phyloP scores from a whole-genome alignment of 1,140 invertebrate species.

The honey bee (Apis mellifera) region Amel_HAv3.1 CM009946.2:1475001-1475500 shows the following conservation, averaged over 20 bases:
- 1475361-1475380: background rate
- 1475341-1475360: too few species aligned
- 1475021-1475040: conserved; percentile 84
- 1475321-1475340: background rate
- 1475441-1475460: conserved; percentile 86
- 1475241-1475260: too few species aligned
- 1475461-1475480: conserved; percentile 79
- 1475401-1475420: conserved; percentile 85
- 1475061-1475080: too few species aligned
- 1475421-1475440: conserved; percentile 88
- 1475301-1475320: background rate
- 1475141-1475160: background rate
- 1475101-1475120: background rate
- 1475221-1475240: too few species aligned
- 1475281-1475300: background rate
- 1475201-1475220: too few species aligned
- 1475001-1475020: conserved; percentile 87
- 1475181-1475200: background rate
- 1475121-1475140: background rate
- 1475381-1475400: background rate
- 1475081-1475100: conserved; percentile 19
- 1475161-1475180: conserved; percentile 10
- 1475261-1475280: background rate
- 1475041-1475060: too few species aligned
- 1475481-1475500: conserved; percentile 78